Evolutionary conservation across 1,140 invertebrate genomes (phyloP), one percentile per base, ranked within the genome.

Genomic region (Meloidogyne exigua): DNA sequence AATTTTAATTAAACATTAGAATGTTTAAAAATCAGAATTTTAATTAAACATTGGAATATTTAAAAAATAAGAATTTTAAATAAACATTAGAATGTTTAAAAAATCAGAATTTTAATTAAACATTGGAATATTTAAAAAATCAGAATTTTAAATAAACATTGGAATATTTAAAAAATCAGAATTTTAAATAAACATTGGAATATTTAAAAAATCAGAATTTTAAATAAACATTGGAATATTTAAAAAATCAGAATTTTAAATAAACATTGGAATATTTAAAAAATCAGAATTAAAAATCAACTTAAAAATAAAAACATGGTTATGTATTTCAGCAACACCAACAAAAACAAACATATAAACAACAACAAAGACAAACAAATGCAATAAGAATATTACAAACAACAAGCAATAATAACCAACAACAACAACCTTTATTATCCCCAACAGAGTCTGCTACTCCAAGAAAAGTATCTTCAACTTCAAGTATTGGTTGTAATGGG

Each of bases 261-360:
- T n/a, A n/a, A 49, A 49, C 15, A 49, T 11, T 32, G 2, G 2
- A 32, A 32, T 32, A n/a, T n/a, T n/a, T n/a, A 32, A 57, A n/a
- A 57, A n/a, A n/a, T 1, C 49, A n/a, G 49, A 57, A 57, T n/a
- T 5, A 32, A 3, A n/a, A n/a, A n/a, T n/a, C n/a, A n/a, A 7
- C 7, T 57, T 57, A 57, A 57, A 49, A 15, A 7, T 57, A 18
- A 57, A n/a, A 57, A 57, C 7, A 57, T n/a, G 21, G 5, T 49
- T 5, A 57, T n/a, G 9, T 15, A n/a, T 57, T 57, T n/a, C 49
- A 57, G 49, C 49, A 57, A 57, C 49, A 49, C 15, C 44, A 49
- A 49, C 44, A 57, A n/a, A 57, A 57, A 57, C 49, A 57, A 57
- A 57, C 49, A 57, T 57, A 57, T 57, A 57, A 57, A n/a, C 44